Percentiles rank a stretch among this genome's conserved stretches.
Evolutionary conservation across 2,888 invertebrate genomes (phyloP).

Genomic region (Eupeodes luniger): DNA sequence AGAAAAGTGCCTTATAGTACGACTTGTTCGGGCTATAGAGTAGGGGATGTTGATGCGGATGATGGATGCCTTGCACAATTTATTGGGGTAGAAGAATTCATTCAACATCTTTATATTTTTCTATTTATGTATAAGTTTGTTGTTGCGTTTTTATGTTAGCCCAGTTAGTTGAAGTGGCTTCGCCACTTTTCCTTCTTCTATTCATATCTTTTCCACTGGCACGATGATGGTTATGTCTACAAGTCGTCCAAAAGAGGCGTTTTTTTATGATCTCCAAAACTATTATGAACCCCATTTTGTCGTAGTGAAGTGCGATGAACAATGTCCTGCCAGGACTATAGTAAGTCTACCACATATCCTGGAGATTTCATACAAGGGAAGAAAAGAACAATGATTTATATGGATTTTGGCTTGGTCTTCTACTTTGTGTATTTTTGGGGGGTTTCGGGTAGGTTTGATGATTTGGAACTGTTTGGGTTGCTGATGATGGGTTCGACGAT

Average conservation of each 20-base stretch:
- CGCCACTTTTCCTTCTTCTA: slow-evolving; percentile 57
- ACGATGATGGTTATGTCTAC: not conserved
- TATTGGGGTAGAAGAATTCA: slow-evolving; percentile 71
- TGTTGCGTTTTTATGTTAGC: slow-evolving; percentile 47
- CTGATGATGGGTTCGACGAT: slow-evolving; percentile 29
- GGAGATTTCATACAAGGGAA: slow-evolving; percentile 15
- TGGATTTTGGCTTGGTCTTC: slow-evolving; percentile 43
- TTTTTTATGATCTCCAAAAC: slow-evolving; percentile 36
- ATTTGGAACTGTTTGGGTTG: not conserved
- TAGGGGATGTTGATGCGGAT: not conserved
- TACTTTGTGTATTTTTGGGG: not conserved
- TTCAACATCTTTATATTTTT: slow-evolving; percentile 63
- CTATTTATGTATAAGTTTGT: not conserved
- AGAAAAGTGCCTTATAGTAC: not conserved
- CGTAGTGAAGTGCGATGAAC: slow-evolving; percentile 10
- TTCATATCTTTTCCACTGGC: slow-evolving; percentile 3
- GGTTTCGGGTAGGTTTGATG: not conserved
- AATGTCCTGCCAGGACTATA: slow-evolving; percentile 32
- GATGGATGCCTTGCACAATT: slow-evolving; percentile 56
- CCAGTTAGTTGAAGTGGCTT: slow-evolving; percentile 67
- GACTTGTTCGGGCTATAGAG: not conserved
- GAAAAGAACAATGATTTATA: slow-evolving; percentile 23
- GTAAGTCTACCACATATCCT: not conserved
- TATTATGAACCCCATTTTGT: slow-evolving; percentile 19
- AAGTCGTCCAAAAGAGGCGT: slow-evolving; percentile 26